These are phyloP conservation scores for Augochlorella aurata DNA, from an alignment of 2,888 invertebrate genomes.

Conservation along the genomic window DNA sequence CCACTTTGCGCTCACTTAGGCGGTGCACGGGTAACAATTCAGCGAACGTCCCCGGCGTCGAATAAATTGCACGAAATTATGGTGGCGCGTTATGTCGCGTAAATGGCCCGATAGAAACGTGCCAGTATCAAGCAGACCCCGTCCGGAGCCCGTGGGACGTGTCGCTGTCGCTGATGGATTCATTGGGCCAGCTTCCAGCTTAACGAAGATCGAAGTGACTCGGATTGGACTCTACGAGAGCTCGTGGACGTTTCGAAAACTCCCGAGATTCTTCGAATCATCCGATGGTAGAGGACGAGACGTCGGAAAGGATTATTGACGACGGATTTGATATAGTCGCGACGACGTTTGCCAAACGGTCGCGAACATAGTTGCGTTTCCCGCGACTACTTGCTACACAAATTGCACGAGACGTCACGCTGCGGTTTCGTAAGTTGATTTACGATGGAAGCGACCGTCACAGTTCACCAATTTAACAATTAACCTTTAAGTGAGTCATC, in stretches of 20 bases:
- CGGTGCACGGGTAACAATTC: slow-evolving; percentile 75
- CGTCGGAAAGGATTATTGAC: not conserved
- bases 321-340: not conserved
- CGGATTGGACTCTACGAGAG: not conserved
- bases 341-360: not conserved
- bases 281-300: not conserved
- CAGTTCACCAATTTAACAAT: slow-evolving; percentile 26
- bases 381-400: not conserved
- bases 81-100: slow-evolving; percentile 55
- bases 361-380: not conserved
- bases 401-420: not conserved
- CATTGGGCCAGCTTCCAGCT: slow-evolving; percentile 30
- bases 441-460: slow-evolving; percentile 38
- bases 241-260: not conserved
- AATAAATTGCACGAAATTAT: slow-evolving; percentile 69
- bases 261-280: not conserved
- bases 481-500: slow-evolving; percentile 37
- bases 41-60: slow-evolving; percentile 62
- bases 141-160: slow-evolving; percentile 16
- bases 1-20: slow-evolving; percentile 80
- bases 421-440: slow-evolving; percentile 7
- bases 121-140: not conserved
- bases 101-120: slow-evolving; percentile 59
- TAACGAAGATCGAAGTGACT: slow-evolving; percentile 45
- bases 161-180: slow-evolving; percentile 26